phyloP scores from a whole-genome alignment of 2,888 invertebrate genomes.

The Drosophila birchii region DNA sequence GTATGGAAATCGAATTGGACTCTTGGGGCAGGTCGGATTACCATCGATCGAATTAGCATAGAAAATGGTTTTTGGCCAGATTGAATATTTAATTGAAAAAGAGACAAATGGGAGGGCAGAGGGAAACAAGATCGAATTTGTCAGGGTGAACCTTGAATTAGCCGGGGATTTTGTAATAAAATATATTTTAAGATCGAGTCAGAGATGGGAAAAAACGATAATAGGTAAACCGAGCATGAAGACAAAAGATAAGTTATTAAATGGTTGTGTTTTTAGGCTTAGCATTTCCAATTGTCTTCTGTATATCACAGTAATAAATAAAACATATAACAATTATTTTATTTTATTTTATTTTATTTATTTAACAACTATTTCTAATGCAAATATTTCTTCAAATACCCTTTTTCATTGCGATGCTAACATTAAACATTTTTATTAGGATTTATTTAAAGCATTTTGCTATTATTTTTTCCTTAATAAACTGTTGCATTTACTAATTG shows the following conservation, averaged over 20 bases:
- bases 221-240: background rate
- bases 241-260: background rate
- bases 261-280: too few species aligned
- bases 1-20: slow-evolving; percentile 12
- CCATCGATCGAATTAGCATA: slow-evolving; percentile 31
- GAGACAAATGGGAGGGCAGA: slow-evolving; percentile 10
- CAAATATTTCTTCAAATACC: too few species aligned
- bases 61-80: slow-evolving; percentile 37
- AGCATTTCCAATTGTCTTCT: too few species aligned
- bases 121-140: slow-evolving; percentile 32
- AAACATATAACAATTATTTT: too few species aligned
- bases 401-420: too few species aligned
- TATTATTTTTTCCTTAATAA: too few species aligned
- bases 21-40: slow-evolving; percentile 51
- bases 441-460: too few species aligned
- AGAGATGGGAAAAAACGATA: background rate
- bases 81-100: slow-evolving; percentile 25
- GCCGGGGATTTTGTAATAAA: slow-evolving; percentile 21
- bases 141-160: slow-evolving; percentile 26
- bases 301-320: too few species aligned
- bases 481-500: too few species aligned
- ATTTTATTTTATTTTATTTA: too few species aligned
- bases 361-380: too few species aligned
- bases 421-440: too few species aligned
- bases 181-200: background rate